Base-by-base conservation (phyloP, 2,888 invertebrate genomes). In the Drosophila meridiana region DNA sequence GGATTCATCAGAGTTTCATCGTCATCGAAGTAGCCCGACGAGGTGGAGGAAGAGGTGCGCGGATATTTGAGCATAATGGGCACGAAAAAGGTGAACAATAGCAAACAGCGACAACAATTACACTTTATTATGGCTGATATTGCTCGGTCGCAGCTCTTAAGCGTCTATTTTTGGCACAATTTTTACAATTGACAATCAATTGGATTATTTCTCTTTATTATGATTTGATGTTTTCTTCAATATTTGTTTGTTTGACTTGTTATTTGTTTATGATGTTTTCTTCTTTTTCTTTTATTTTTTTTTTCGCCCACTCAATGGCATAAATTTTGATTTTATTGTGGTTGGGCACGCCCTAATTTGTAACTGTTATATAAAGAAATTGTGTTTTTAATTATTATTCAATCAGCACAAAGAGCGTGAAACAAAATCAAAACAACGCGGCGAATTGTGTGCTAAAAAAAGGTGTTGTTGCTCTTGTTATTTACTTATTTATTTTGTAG, bases 21-120 rank as follows among this genome's bases (percentile, higher is more conserved):
- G 36, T 91, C 92, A 57, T 92, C 92, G 65, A 83, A 92, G 65
- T 91, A 92, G 4, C 92, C 91, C 40, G 92, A 92, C 4, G 92
- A 92, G 28, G 90, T 91, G 40, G 86, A 82, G 4, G 92, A 92
- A 28, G 90, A 85, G 58, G 92, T 92, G 62, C 92, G 92, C 66
- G 92, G 92, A 86, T 92, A 92, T 56, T 90, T 90, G 1, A 90
- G 71, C 91, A 91, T 80, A 40, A 45, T 73, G 56, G 45, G n/a
- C 50, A 32, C 52, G 52, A 32, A 52, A 45, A 32, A 43, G 69
- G 34, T 28, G 32, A 58, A 65, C 58, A 57, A 77, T 32, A 47
- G 34, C 45, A 62, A 11, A 43, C 34, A 34, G 34, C 34, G 34
- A 55, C 53, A 52, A 60, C 50, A 60, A 65, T 45, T 47, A 38